Conservation (phyloP, 2,888 invertebrate species). For the Latrodectus elegans region DNA sequence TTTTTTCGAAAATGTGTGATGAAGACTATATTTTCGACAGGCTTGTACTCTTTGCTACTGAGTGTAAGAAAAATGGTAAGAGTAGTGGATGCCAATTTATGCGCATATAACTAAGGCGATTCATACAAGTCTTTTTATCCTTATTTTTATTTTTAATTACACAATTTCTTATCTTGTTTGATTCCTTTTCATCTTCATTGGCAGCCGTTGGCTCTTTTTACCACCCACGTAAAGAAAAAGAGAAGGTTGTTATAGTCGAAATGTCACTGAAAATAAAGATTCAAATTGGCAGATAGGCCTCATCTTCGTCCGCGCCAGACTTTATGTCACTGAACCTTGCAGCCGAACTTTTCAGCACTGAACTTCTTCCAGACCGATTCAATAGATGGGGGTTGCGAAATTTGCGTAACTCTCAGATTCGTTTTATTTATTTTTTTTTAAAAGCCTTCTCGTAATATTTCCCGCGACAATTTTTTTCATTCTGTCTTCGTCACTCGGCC, state of each 20-base stretch:
- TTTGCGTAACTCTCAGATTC: slow-evolving; percentile 13
- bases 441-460: not conserved
- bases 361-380: slow-evolving; percentile 9
- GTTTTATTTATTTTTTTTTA: slow-evolving; percentile 21
- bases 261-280: not conserved
- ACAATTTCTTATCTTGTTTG: too few relatives aligned
- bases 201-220: too few relatives aligned
- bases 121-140: too few relatives aligned
- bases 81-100: too few relatives aligned
- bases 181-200: too few relatives aligned
- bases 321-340: slow-evolving; percentile 37
- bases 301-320: slow-evolving; percentile 22
- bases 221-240: slow-evolving; percentile 18
- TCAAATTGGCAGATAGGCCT: not conserved
- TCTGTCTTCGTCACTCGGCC: not conserved
- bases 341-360: slow-evolving; percentile 1
- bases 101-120: too few relatives aligned
- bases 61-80: too few relatives aligned
- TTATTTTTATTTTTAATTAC: too few relatives aligned
- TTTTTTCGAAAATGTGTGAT: too few relatives aligned
- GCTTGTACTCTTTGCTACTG: too few relatives aligned
- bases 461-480: not conserved
- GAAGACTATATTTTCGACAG: too few relatives aligned
- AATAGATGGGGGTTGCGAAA: slow-evolving; percentile 5
- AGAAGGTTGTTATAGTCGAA: not conserved